Base-by-base conservation (phyloP, 2,888 invertebrate species). In the Ormyrus pomaceus region DNA sequence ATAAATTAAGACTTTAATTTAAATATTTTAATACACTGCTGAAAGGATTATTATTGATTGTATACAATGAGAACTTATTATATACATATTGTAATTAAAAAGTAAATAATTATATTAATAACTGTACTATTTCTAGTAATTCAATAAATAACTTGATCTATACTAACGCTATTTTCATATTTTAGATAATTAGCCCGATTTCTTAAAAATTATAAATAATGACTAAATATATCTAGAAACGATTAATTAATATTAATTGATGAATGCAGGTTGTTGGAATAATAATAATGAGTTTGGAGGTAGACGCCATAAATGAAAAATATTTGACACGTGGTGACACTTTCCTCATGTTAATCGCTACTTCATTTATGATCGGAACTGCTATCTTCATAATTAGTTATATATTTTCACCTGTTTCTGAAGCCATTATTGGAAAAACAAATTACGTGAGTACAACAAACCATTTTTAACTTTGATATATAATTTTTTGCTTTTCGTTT, bases 321-420 rank as follows among this genome's bases (percentile, higher is more conserved):
- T 9, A 6, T 0, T 7, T 80, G 45, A 11, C 13, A n/a, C 11
- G 62, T 9, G 64, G 61, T 5, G 82, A 82, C 66, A 80, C 66
- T 2, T 82, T 79, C 66, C 70, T 82, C 0, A 76, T 82, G 79
- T 55, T 80, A 50, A 62, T 82, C 65, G 80, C 82, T 46, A 78
- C 80, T 0, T 48, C 80, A 8, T 82, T 82, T 59, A 82, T 82
- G 82, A 80, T 82, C 19, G 82, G 82, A 10, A 82, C 80, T 6
- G 73, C 66, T 6, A 82, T 82, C 6, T 80, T 80, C 58, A 76
- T 82, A 19, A 79, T 82, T 6, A 82, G 82, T 79, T 82, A 82
- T 9, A 50, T 80, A 10, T 80, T 82, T 53, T 82, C 82, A 2
- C 82, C 82, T 5, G 78, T 82, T 19, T 82, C 82, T 1, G 80